phyloP scores from a whole-genome alignment of 2,888 invertebrate species.

The Drosophila tanythrix region DNA sequence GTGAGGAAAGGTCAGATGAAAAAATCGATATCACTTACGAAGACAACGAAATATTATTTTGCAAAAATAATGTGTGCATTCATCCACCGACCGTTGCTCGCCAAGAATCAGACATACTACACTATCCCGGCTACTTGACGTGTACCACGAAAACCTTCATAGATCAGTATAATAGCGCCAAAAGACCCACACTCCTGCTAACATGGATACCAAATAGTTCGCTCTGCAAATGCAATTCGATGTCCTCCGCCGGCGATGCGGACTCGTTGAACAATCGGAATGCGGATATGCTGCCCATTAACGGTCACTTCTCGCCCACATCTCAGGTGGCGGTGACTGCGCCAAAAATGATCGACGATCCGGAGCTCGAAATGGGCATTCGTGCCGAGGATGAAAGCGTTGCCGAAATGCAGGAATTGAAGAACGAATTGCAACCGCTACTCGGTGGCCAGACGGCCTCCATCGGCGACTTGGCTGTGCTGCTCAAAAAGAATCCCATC shows the following conservation, averaged over 20 bases:
- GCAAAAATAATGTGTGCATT: constrained; percentile 98
- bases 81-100: constrained; percentile 95
- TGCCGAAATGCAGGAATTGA: constrained; percentile 84
- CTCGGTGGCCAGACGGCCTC: constrained; percentile 82
- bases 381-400: constrained; percentile 70
- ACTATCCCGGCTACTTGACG: constrained; percentile 96
- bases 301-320: constrained; percentile 47
- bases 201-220: constrained; percentile 98
- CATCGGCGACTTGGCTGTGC: constrained; percentile 80
- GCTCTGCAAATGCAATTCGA: constrained; percentile 91
- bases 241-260: constrained; percentile 34
- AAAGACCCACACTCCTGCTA: constrained; percentile 92
- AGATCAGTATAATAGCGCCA: constrained; percentile 91
- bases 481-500: constrained; percentile 86
- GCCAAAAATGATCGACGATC: constrained; percentile 60
- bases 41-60: constrained; percentile 94
- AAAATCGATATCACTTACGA: constrained; percentile 89
- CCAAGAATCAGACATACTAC: constrained; percentile 92
- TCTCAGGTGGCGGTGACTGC: constrained; percentile 55
- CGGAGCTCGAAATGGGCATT: constrained; percentile 31
- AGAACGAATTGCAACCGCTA: constrained; percentile 84
- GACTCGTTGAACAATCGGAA: constrained; percentile 85
- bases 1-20: constrained; percentile 88
- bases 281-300: constrained; percentile 85
- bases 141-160: constrained; percentile 93